Conservation (phyloP, 2,113 vertebrate genomes). For the Ictalurus punctatus region DNA sequence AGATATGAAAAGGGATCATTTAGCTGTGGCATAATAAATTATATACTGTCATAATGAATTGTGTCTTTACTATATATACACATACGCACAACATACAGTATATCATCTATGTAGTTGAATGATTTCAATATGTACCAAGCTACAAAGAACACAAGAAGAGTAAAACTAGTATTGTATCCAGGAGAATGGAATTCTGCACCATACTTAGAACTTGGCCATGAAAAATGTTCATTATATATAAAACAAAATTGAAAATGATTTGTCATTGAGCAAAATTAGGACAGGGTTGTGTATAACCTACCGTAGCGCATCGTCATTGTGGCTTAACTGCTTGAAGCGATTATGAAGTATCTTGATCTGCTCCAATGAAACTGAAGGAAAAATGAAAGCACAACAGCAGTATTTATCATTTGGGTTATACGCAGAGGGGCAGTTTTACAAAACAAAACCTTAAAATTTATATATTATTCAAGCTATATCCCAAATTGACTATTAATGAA, state of each 20-base stretch:
- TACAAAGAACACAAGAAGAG: neutral
- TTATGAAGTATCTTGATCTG: conserved; percentile 88
- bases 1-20: neutral
- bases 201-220: no score
- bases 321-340: conserved; percentile 87
- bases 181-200: neutral
- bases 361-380: conserved; percentile 80
- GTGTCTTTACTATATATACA: neutral
- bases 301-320: conserved; percentile 80
- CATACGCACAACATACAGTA: neutral
- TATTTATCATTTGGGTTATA: neutral
- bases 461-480: no score
- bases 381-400: conserved; percentile 29
- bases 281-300: conserved; percentile 52
- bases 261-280: neutral
- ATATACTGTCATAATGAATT: neutral
- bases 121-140: neutral
- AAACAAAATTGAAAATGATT: neutral
- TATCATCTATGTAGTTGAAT: neutral
- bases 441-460: neutral
- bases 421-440: neutral
- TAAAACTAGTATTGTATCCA: neutral
- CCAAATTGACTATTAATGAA: no score
- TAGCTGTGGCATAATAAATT: neutral
- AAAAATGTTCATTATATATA: neutral